Conservation (phyloP, 2,797 vertebrate species). For the Epinephelus awoara region DNA sequence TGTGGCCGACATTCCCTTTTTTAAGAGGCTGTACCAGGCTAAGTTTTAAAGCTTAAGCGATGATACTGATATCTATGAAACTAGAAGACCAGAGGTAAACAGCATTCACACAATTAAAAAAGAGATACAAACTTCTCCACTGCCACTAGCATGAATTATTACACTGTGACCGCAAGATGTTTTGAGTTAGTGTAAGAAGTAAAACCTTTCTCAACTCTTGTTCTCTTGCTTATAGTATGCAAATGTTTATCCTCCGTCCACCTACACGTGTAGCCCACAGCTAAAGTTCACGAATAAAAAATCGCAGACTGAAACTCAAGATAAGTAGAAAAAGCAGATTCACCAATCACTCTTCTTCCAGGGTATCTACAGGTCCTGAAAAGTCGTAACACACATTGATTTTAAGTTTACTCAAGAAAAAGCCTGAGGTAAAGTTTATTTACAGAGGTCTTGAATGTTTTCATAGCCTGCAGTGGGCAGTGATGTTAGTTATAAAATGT, state of each 20-base stretch:
- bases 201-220: conserved; percentile 35
- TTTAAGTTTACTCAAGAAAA: background rate
- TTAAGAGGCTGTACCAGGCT: too few relatives aligned
- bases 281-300: conserved; percentile 3
- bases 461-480: background rate
- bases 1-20: too few relatives aligned
- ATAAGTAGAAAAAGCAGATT: background rate
- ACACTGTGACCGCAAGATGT: background rate
- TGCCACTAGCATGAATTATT: background rate
- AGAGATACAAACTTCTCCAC: background rate
- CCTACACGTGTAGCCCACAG: conserved; percentile 12
- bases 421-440: background rate
- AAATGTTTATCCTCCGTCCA: conserved; percentile 2
- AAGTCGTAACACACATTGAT: background rate
- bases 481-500: background rate
- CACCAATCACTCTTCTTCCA: background rate
- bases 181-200: background rate
- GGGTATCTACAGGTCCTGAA: background rate
- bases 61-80: too few relatives aligned
- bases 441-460: background rate
- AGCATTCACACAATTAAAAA: conserved; percentile 1
- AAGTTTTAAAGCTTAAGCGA: too few relatives aligned
- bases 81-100: background rate
- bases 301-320: background rate
- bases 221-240: background rate